A percentile compares a stretch with the other conserved stretches of the same genome.
phyloP scores from a whole-genome alignment of 2,797 vertebrate genomes.

The Hemibagrus guttatus region DNA sequence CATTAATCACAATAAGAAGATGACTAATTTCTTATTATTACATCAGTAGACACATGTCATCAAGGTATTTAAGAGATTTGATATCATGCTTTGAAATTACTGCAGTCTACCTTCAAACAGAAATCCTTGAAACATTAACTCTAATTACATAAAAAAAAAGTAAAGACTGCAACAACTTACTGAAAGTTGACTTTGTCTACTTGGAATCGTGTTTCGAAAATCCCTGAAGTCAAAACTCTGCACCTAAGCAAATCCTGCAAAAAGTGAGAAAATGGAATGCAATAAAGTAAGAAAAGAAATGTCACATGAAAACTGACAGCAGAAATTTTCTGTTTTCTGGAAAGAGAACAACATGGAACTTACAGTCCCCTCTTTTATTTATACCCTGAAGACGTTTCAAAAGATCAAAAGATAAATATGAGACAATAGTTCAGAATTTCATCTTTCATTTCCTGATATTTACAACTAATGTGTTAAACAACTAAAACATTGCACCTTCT shows the following conservation, averaged over 20 bases:
- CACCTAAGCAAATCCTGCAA: slow-evolving; percentile 90
- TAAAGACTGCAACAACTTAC: slow-evolving; percentile 75
- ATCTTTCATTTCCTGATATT: neutral
- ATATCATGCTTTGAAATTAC: neutral
- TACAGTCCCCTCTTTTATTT: neutral
- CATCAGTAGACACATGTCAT: neutral
- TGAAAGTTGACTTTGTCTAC: slow-evolving; percentile 99
- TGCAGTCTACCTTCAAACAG: neutral
- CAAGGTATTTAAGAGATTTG: neutral
- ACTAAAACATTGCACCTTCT: neutral
- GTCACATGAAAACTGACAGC: neutral
- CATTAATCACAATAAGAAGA: neutral
- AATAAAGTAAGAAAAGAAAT: slow-evolving; percentile 11
- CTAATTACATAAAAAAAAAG: neutral
- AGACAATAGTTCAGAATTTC: neutral
- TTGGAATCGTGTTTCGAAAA: slow-evolving; percentile 96
- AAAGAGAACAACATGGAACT: neutral
- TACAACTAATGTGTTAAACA: neutral
- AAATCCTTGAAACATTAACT: neutral
- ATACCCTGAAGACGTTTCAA: neutral
- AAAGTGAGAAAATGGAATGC: neutral
- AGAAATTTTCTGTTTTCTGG: neutral
- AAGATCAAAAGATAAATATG: neutral
- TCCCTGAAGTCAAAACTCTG: slow-evolving; percentile 95
- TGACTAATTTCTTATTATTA: neutral